Base-by-base conservation (phyloP, 2,888 invertebrate species). In the Esperia sulphurella region DNA sequence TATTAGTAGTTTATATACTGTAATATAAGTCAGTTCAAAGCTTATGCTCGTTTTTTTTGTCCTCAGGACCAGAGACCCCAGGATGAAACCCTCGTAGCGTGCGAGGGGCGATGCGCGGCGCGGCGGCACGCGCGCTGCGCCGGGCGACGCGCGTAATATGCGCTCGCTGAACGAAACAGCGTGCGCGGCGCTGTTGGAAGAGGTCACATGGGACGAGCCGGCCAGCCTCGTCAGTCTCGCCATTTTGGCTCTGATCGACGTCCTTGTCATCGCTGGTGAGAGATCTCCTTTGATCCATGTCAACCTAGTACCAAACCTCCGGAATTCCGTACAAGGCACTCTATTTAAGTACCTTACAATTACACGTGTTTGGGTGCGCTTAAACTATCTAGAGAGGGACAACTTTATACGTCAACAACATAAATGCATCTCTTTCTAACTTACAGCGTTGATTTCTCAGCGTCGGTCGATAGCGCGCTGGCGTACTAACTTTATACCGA, bases 171-270 rank as follows among this genome's bases (percentile, higher is more conserved):
- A 96, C 92, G 94, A 92, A 81, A 91, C 93, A 80, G 94, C 95
- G 82, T 96, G 96, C 91, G 93, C 93, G 88, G 94, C 94, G 83
- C 92, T 95, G 82, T 91, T 94, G 71, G 94, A 94, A 79, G 92
- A 93, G 85, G 95, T 96, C 74, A 92, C 92, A 83, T 96, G 96
- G 96, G 93, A 93, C 78, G 95, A 95, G 81, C 94, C 95, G 59
- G 90, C 92, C 76, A 93, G 94, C 79, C 89, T 96, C 72, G 91
- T 93, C 67, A 94, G 94, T 73, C 91, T 97, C 71, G 93, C 94
- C 68, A 90, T 95, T 68, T 91, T 96, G 58, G 94, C 94, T 56
- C 92, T 96, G 64, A 95, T 98, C 75, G 95, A 96, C 83, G 93
- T 97, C 45, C 92, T 97, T 78, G 97, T 98, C 58, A 94, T 98